Percentiles rank a stretch among this genome's conserved stretches.
Conservation (phyloP, 2,888 invertebrate species). For the Dioctria linearis region DNA sequence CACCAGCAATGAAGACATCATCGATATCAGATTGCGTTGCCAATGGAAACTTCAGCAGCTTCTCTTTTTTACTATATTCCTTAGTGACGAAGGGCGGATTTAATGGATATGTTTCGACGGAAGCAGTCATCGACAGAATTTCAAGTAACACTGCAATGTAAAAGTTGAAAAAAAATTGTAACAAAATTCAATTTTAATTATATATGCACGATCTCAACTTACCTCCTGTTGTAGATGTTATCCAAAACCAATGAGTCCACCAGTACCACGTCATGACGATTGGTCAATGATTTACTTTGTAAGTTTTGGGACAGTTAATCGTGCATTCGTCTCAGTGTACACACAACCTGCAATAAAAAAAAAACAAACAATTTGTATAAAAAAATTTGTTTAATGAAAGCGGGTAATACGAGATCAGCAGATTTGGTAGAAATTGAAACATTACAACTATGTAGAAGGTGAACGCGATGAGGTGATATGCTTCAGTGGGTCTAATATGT, state of each 20-base stretch:
- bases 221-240: constrained; percentile 72
- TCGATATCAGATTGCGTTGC: constrained; percentile 62
- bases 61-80: constrained; percentile 55
- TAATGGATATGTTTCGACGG: constrained; percentile 62
- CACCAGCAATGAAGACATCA: constrained; percentile 60
- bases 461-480: neutral
- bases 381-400: constrained; percentile 8
- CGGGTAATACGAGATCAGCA: constrained; percentile 15
- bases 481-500: neutral
- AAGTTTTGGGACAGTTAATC: constrained; percentile 22
- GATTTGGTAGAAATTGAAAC: constrained; percentile 20
- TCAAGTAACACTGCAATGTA: constrained; percentile 33
- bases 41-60: constrained; percentile 58
- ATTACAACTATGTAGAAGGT: neutral
- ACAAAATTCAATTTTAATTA: constrained; percentile 2
- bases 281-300: constrained; percentile 33
- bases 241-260: constrained; percentile 94
- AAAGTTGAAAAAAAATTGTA: constrained; percentile 6
- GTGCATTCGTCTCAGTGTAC: constrained; percentile 29
- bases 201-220: neutral
- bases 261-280: constrained; percentile 85
- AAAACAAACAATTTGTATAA: neutral
- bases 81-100: constrained; percentile 60
- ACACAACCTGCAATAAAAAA: constrained; percentile 29
- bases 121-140: constrained; percentile 16